These are phyloP conservation scores for Andinoacara biseriatus DNA, from an alignment of 2,113 vertebrate genomes.

Conservation along the genomic window DNA sequence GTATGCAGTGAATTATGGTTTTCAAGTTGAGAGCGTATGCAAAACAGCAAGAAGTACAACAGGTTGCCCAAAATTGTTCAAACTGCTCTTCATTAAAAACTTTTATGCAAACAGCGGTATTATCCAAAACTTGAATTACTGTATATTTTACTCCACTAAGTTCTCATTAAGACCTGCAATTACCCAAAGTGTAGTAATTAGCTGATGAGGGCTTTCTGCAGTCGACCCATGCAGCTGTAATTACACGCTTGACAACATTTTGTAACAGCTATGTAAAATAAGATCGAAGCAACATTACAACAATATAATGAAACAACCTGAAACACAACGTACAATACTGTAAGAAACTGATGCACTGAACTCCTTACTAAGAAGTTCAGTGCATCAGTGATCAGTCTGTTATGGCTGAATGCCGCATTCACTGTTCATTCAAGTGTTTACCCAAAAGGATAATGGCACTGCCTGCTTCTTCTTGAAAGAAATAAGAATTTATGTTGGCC, in stretches of 20 bases:
- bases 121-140: background rate
- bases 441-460: background rate
- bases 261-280: background rate
- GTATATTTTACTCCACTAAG: background rate
- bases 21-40: rapidly evolving
- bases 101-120: background rate
- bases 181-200: background rate
- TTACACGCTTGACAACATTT: conserved; percentile 32
- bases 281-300: background rate
- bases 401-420: background rate
- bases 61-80: background rate
- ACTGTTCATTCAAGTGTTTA: background rate
- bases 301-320: background rate
- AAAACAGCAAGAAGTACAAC: rapidly evolving
- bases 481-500: background rate
- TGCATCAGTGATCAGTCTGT: background rate
- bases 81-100: background rate
- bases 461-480: background rate
- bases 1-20: background rate
- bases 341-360: too few species aligned
- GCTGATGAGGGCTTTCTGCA: conserved; percentile 3
- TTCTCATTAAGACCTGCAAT: conserved; percentile 10
- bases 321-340: background rate
- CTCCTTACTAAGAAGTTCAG: too few species aligned
- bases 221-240: conserved; percentile 16